Evolutionary conservation across 1,140 invertebrate genomes (phyloP).

Genomic region (Chironomus striatipennis): DNA sequence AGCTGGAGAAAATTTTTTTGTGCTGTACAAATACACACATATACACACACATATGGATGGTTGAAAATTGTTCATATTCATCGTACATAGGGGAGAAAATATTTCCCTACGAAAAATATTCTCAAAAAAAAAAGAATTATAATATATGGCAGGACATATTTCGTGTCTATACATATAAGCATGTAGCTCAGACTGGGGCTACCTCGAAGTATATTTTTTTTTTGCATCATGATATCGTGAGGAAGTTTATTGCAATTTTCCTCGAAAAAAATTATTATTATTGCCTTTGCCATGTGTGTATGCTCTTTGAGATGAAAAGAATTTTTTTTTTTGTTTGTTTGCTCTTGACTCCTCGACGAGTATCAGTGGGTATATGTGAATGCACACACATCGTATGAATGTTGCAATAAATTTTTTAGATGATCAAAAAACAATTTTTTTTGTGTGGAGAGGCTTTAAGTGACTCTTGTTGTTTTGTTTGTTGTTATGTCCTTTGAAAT

Average conservation of each 20-base stretch:
- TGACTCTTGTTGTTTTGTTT: no score
- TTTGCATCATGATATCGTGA: not conserved
- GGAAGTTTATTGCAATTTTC: conserved; percentile 22
- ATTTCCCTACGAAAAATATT: not conserved
- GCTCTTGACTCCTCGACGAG: not conserved
- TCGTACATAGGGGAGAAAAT: not conserved
- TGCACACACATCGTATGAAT: not conserved
- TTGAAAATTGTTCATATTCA: not conserved
- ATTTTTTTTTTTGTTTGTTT: not conserved
- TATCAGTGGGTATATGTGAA: not conserved
- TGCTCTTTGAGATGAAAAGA: not conserved
- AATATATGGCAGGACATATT: conserved; percentile 13
- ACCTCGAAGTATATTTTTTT: not conserved
- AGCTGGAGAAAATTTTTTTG: not conserved
- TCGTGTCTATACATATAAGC: not conserved
- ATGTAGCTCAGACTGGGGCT: not conserved
- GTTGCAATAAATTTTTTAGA: not conserved
- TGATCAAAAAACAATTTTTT: conserved; percentile 10
- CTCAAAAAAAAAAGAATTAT: conserved; percentile 1
- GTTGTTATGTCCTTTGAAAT: not conserved
- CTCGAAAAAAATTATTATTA: conserved; percentile 3
- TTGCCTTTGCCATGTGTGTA: not conserved
- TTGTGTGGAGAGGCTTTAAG: not conserved
- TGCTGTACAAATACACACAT: not conserved
- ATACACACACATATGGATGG: not conserved